A percentile compares a stretch with the other conserved stretches of the same genome.
Conservation (phyloP, 2,888 invertebrate genomes). For the Camponotus fellah region DNA sequence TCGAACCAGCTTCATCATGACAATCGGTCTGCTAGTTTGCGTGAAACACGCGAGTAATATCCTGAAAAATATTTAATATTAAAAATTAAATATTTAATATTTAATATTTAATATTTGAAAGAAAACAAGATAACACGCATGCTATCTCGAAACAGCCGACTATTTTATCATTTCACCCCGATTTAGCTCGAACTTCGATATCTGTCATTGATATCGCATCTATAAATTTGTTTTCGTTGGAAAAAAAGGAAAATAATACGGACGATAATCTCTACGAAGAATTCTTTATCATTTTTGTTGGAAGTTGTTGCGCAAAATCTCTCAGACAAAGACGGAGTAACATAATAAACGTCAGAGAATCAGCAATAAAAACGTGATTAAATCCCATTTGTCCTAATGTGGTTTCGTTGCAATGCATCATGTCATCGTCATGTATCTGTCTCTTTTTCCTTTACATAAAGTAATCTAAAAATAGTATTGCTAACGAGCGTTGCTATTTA, state of each 20-base stretch:
- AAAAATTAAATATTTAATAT: too few relatives aligned
- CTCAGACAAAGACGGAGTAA: constrained; percentile 1
- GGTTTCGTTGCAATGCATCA: neutral
- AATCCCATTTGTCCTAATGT: neutral
- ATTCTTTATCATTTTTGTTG: constrained; percentile 22
- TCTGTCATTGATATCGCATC: constrained; percentile 3
- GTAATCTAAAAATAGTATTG: neutral
- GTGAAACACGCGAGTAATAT: neutral
- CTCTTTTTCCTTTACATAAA: neutral
- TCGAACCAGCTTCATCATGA: neutral
- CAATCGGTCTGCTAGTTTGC: neutral
- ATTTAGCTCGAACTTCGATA: constrained; percentile 31
- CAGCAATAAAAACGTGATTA: constrained; percentile 9
- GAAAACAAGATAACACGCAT: neutral
- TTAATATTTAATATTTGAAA: constrained; percentile 11
- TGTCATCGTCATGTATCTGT: neutral
- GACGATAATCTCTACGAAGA: neutral
- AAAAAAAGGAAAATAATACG: neutral
- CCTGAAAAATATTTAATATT: constrained; percentile 17
- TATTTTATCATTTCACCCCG: constrained; percentile 18
- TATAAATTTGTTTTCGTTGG: constrained; percentile 2
- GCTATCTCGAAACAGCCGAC: neutral
- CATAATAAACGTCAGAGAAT: neutral
- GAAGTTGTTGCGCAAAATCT: constrained; percentile 18
- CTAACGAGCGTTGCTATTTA: neutral